Conservation (phyloP, 2,113 vertebrate genomes). For the cat (Felis catus) region DNA sequence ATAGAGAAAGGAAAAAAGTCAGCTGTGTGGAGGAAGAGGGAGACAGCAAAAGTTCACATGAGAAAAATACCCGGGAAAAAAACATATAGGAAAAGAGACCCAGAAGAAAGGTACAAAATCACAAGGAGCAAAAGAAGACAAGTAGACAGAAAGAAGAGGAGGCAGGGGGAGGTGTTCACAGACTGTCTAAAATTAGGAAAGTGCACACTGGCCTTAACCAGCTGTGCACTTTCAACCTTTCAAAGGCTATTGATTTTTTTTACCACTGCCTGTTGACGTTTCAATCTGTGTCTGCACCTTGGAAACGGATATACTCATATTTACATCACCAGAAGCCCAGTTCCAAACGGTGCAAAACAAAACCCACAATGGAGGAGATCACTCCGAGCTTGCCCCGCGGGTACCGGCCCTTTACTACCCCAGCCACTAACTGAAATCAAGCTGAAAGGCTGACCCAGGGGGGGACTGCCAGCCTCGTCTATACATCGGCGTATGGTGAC, state of each 20-base stretch:
- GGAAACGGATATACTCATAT: background rate
- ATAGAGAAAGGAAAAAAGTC: background rate
- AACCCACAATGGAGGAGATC: background rate
- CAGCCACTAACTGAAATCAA: accelerated
- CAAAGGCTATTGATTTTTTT: background rate
- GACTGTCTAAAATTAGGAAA: background rate
- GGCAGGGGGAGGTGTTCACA: accelerated
- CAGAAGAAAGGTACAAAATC: background rate
- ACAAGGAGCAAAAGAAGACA: too few species aligned
- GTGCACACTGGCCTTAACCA: accelerated
- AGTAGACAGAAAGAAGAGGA: background rate
- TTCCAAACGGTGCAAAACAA: background rate
- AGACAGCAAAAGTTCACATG: background rate
- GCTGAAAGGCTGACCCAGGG: background rate
- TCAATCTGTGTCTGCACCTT: background rate
- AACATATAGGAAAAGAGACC: background rate
- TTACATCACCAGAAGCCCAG: background rate
- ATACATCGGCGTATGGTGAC: background rate
- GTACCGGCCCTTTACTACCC: background rate
- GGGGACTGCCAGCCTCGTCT: background rate
- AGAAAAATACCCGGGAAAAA: background rate
- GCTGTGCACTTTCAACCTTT: background rate
- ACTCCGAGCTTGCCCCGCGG: accelerated
- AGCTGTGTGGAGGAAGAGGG: background rate
- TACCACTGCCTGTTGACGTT: background rate